Evolutionary conservation across 1,140 invertebrate species (phyloP).

Genomic region (Apis florea): DNA sequence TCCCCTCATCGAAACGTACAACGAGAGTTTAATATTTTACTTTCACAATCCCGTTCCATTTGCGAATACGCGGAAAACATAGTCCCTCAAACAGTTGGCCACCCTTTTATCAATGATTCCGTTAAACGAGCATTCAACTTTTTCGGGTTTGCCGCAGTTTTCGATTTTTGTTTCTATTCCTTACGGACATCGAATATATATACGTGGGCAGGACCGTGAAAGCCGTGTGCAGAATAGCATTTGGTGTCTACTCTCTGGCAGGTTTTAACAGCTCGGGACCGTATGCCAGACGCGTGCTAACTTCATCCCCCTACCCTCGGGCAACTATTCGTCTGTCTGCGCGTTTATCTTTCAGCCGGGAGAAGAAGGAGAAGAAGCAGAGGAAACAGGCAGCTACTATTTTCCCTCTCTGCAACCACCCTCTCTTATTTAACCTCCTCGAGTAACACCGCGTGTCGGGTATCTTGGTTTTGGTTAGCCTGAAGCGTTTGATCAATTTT

Average conservation of each 20-base stretch:
- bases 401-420: slow-evolving; percentile 44
- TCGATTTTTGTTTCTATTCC: slow-evolving; percentile 58
- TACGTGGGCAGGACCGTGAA: slow-evolving; percentile 50
- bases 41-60: too few relatives aligned
- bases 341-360: slow-evolving; percentile 33
- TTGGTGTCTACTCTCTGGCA: slow-evolving; percentile 62
- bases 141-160: slow-evolving; percentile 22
- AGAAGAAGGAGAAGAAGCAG: slow-evolving; percentile 53
- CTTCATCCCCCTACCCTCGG: slow-evolving; percentile 30
- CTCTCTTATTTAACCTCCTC: neutral
- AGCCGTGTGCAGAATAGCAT: slow-evolving; percentile 63
- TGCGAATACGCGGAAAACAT: neutral
- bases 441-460: neutral
- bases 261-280: slow-evolving; percentile 61
- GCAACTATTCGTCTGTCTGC: slow-evolving; percentile 24
- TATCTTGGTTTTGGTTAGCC: slow-evolving; percentile 49
- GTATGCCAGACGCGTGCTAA: slow-evolving; percentile 75
- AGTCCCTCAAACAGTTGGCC: neutral
- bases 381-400: slow-evolving; percentile 55
- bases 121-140: slow-evolving; percentile 20
- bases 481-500: slow-evolving; percentile 30
- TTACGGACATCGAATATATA: slow-evolving; percentile 43
- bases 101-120: slow-evolving; percentile 6
- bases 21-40: neutral
- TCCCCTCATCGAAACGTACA: neutral